Evolutionary conservation across 2,797 vertebrate species (phyloP), one percentile per base, ranked within the genome.

Genomic region (Melanotaenia maccullochi): DNA sequence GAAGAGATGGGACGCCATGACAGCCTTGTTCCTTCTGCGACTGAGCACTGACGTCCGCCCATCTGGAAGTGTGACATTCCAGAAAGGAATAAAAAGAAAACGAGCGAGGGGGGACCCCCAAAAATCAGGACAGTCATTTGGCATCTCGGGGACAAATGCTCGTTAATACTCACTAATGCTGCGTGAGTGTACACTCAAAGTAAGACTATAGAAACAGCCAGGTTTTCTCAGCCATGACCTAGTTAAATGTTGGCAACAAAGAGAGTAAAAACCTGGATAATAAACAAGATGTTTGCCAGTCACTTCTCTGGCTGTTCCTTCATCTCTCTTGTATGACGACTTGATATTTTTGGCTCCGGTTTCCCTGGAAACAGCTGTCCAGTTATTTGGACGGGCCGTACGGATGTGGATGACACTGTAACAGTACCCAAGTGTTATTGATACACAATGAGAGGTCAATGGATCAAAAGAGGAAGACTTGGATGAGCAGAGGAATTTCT

Each of bases 1-100:
- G 98, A 99, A 89, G 97, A 99, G 85, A 99, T 99, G 98, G 98
- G 98, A 79, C 96, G 97, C 83, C 96, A 98, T 0, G 97, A 99
- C 89, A 96, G 96, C 0, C 93, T 98, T 2, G 92, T 96, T 83
- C 96, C 96, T 51, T 89, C 95, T 84, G 91, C 90, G 74, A 93
- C 88, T 56, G 97, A 99, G 81, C 97, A 98, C 87, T 99, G 93
- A 98, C 86, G 68, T 71, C 70, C 35, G 64, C 84, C 72, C 75
- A 47, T 44, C 66, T n/a, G 68, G 54, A 68, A 84, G 52, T 60
- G 75, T 52, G 76, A 85, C 78, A 79, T 75, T 85, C 81, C 88
- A 62, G 70, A 82, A 73, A 78, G 70, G 79, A 74, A n/a, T 66
- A 54, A 74, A 76, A 64, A 73, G 18, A 68, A 76, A 71, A 72